Evolutionary conservation across 1,140 invertebrate genomes (phyloP).

Genomic region (Drosophila suzukii): DNA sequence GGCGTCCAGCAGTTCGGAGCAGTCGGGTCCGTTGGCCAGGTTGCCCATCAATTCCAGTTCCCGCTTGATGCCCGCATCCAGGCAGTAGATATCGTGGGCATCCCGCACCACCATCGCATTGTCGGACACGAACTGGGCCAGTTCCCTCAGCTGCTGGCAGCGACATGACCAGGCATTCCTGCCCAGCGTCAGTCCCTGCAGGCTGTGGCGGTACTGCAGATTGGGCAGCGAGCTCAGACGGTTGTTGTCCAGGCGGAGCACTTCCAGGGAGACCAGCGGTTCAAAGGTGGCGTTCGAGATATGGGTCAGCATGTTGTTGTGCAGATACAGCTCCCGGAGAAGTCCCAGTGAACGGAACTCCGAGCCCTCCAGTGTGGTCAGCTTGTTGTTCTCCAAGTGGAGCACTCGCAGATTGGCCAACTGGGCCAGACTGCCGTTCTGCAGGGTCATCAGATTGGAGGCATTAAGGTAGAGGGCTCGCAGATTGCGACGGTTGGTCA

Average conservation of each 20-base stretch:
- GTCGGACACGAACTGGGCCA: constrained; percentile 93
- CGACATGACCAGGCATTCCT: constrained; percentile 95
- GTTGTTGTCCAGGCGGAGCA: constrained; percentile 94
- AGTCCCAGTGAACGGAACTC: constrained; percentile 93
- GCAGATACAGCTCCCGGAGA: constrained; percentile 93
- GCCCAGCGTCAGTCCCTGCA: constrained; percentile 91
- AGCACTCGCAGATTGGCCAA: constrained; percentile 90
- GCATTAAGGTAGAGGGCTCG: constrained; percentile 92
- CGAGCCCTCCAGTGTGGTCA: constrained; percentile 90
- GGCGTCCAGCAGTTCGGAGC: constrained; percentile 86
- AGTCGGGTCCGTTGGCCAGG: constrained; percentile 65
- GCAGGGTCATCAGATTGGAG: constrained; percentile 91
- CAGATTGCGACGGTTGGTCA: constrained; percentile 94
- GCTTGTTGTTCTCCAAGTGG: constrained; percentile 93
- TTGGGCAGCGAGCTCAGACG: constrained; percentile 87
- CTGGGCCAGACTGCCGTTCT: constrained; percentile 95
- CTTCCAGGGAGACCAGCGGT: constrained; percentile 90
- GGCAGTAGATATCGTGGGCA: constrained; percentile 91
- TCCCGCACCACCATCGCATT: constrained; percentile 92
- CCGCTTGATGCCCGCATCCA: constrained; percentile 90
- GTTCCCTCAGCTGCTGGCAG: constrained; percentile 94
- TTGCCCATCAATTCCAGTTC: constrained; percentile 89
- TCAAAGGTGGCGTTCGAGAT: constrained; percentile 93
- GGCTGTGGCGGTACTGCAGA: constrained; percentile 81
- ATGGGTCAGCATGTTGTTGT: constrained; percentile 91